These are phyloP conservation scores for Montipora cactus DNA, from an alignment of 64 coral and sea anemone species.

Conservation along the genomic window DNA sequence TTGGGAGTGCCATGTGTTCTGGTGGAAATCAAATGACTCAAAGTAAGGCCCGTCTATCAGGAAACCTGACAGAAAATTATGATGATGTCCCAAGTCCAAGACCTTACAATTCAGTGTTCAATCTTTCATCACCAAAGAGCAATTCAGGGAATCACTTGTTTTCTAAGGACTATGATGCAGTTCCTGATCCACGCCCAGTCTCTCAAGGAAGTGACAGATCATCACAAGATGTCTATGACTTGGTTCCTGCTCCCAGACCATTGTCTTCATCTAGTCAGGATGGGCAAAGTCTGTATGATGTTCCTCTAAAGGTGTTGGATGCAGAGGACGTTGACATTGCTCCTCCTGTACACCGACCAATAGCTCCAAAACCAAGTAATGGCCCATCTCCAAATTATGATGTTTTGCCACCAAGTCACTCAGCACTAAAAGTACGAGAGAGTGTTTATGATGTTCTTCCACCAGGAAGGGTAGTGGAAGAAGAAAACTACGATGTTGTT, in stretches of 20 bases:
- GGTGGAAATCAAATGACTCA: neutral
- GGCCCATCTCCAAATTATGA: neutral
- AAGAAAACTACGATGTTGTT: constrained; percentile 35
- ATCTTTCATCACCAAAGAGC: constrained; percentile 2
- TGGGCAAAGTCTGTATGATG: constrained; percentile 11
- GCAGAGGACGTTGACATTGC: constrained; percentile 36
- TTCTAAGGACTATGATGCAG: constrained; percentile 43
- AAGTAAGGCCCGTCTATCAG: neutral
- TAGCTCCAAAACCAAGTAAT: neutral
- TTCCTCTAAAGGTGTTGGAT: neutral
- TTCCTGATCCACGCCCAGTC: constrained; percentile 32
- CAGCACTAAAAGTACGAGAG: neutral
- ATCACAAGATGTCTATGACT: constrained; percentile 35
- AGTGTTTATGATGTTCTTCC: constrained; percentile 29
- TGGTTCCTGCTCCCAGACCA: constrained; percentile 57
- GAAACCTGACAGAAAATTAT: neutral
- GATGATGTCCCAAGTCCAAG: constrained; percentile 34
- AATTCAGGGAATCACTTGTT: neutral
- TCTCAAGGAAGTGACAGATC: constrained; percentile 37
- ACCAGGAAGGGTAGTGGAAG: neutral
- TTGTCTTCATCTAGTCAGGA: constrained; percentile 8
- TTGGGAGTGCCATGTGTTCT: neutral
- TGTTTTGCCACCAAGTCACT: neutral
- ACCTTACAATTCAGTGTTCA: neutral
- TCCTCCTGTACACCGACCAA: neutral